These are phyloP conservation scores for Nesogale talazaci DNA, from an alignment of 2,113 vertebrate genomes.

Conservation along the genomic window DNA sequence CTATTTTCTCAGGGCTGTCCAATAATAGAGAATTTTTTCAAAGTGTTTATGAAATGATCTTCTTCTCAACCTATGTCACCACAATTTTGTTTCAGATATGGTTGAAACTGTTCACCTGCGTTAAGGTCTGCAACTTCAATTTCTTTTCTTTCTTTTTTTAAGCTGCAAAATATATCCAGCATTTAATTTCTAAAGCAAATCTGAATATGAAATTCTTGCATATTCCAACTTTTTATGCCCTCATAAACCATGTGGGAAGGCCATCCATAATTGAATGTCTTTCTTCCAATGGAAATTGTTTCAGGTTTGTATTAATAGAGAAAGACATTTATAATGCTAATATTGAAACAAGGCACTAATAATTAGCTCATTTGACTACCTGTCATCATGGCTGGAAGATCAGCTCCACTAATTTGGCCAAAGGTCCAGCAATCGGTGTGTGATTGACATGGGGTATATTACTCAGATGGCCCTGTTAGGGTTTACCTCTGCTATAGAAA, in stretches of 20 bases:
- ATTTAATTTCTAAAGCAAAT: slow-evolving; percentile 50
- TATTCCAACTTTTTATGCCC: neutral
- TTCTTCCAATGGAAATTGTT: slow-evolving; percentile 33
- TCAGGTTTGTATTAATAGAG: slow-evolving; percentile 53
- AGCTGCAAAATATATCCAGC: slow-evolving; percentile 12
- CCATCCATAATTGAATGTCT: slow-evolving; percentile 8
- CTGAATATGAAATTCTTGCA: slow-evolving; percentile 40
- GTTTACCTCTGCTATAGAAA: neutral
- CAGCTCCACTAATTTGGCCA: neutral
- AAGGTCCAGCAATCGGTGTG: neutral
- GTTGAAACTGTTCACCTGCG: neutral
- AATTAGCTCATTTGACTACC: neutral
- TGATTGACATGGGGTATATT: neutral
- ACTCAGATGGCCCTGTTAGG: neutral
- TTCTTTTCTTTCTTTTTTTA: neutral
- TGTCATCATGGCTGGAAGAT: neutral
- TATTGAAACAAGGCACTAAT: neutral
- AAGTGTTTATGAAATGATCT: slow-evolving; percentile 51
- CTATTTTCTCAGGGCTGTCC: slow-evolving; percentile 40
- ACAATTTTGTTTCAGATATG: slow-evolving; percentile 56
- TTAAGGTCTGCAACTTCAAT: slow-evolving; percentile 11
- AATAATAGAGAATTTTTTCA: slow-evolving; percentile 49
- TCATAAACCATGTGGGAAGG: neutral
- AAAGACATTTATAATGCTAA: slow-evolving; percentile 30
- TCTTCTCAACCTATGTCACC: slow-evolving; percentile 35